These are phyloP conservation scores for Coleophora flavipennella DNA, from an alignment of 2,888 invertebrate species.

Conservation along the genomic window DNA sequence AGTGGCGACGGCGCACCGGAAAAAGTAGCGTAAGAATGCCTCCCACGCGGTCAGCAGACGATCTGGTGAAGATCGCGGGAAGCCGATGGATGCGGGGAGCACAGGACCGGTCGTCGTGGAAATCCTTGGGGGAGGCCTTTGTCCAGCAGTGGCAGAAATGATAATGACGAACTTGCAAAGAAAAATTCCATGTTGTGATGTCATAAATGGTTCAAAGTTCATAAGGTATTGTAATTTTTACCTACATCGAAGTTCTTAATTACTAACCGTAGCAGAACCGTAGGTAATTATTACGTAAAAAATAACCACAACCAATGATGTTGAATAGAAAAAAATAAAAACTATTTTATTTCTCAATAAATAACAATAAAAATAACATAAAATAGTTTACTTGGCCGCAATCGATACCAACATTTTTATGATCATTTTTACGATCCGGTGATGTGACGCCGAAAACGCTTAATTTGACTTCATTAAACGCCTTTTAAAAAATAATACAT, in stretches of 20 bases:
- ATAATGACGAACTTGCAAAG: too few species aligned
- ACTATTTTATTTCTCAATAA: conserved; percentile 62
- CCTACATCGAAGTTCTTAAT: background rate
- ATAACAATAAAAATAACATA: conserved; percentile 69
- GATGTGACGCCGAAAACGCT: conserved; percentile 59
- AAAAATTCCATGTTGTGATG: too few species aligned
- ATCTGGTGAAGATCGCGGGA: too few species aligned
- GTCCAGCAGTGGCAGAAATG: too few species aligned
- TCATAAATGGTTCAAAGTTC: too few species aligned
- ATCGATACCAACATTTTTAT: conserved; percentile 63
- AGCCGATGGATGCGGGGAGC: too few species aligned
- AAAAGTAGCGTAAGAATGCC: too few species aligned
- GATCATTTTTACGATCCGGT: conserved; percentile 53
- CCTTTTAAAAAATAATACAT: conserved; percentile 57
- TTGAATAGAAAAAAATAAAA: conserved; percentile 31
- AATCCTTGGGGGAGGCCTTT: too few species aligned
- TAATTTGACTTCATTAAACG: conserved; percentile 66
- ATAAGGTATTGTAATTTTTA: too few species aligned
- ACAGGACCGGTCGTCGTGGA: too few species aligned
- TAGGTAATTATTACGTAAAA: background rate
- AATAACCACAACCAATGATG: background rate
- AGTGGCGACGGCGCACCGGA: too few species aligned
- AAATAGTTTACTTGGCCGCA: conserved; percentile 61
- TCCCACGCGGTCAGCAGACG: too few species aligned
- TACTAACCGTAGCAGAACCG: background rate